phyloP scores from a whole-genome alignment of 1,140 invertebrate species.

The Megalopta genalis region DNA sequence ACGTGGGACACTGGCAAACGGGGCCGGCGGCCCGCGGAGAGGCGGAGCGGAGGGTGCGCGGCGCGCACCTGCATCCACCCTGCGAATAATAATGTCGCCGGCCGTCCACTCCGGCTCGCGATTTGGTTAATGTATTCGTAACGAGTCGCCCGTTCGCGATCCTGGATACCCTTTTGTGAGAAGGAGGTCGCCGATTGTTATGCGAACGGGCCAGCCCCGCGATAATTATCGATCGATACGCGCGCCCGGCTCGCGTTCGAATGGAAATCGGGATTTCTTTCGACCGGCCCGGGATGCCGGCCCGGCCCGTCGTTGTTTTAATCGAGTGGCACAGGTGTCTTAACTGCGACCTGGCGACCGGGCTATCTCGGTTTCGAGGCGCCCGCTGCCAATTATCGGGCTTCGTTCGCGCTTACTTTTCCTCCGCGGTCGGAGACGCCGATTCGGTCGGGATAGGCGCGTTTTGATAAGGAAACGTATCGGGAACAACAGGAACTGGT shows the following conservation, averaged over 20 bases:
- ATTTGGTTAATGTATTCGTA: slow-evolving; percentile 43
- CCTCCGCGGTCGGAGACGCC: too few species aligned
- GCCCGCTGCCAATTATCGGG: too few species aligned
- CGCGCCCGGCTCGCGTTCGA: neutral
- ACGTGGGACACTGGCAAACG: neutral
- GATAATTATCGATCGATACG: slow-evolving; percentile 37
- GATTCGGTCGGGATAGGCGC: too few species aligned
- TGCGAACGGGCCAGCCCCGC: neutral
- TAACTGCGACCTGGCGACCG: too few species aligned
- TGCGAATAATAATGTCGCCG: slow-evolving; percentile 29
- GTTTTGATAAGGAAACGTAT: too few species aligned
- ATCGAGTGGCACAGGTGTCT: neutral
- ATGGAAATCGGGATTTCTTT: slow-evolving; percentile 9
- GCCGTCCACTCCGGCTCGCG: slow-evolving; percentile 2
- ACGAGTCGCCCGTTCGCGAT: slow-evolving; percentile 20
- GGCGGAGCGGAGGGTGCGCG: neutral
- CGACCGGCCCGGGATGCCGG: neutral
- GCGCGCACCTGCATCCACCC: slow-evolving; percentile 6
- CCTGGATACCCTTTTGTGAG: slow-evolving; percentile 24
- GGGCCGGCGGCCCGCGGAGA: neutral
- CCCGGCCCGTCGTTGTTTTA: neutral
- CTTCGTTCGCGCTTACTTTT: too few species aligned
- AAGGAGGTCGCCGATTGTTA: slow-evolving; percentile 11
- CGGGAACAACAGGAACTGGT: too few species aligned
- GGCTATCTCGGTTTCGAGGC: too few species aligned